Evolutionary conservation across 2,113 vertebrate species (phyloP).

Genomic region (Odocoileus hemionus): DNA sequence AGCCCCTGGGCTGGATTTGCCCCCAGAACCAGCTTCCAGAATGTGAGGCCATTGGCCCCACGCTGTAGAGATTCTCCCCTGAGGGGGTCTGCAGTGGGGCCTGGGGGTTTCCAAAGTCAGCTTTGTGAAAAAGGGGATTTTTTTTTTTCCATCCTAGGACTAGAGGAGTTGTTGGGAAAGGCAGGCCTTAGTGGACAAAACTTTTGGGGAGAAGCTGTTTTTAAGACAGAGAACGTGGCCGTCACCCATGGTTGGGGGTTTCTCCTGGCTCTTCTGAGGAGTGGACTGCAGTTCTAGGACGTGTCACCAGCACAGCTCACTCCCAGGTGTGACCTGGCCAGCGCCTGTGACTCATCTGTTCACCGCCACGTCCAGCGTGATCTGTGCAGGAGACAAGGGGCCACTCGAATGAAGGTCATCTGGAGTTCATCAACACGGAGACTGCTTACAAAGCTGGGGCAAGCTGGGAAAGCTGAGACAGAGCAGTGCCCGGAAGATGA

Average conservation of each 20-base stretch:
- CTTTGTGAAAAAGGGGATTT: background rate
- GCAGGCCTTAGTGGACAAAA: background rate
- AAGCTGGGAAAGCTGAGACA: background rate
- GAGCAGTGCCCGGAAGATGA: background rate
- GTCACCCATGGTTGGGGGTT: background rate
- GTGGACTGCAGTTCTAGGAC: background rate
- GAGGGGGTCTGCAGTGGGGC: background rate
- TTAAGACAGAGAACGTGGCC: background rate
- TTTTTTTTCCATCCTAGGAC: background rate
- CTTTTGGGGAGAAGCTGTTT: background rate
- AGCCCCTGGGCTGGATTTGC: background rate
- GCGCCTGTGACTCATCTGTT: background rate
- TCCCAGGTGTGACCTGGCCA: background rate
- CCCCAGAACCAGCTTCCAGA: background rate
- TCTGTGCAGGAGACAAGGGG: background rate
- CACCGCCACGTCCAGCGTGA: background rate
- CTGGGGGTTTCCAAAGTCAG: background rate
- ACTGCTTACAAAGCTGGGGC: background rate
- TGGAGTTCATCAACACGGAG: background rate
- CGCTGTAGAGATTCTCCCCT: background rate
- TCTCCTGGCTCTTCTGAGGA: background rate
- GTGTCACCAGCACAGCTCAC: background rate
- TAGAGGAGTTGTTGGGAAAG: background rate
- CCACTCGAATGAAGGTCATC: background rate
- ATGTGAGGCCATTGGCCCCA: background rate